Conservation (phyloP, 2,113 vertebrate species). For the Malurus alboscapulatus region DNA sequence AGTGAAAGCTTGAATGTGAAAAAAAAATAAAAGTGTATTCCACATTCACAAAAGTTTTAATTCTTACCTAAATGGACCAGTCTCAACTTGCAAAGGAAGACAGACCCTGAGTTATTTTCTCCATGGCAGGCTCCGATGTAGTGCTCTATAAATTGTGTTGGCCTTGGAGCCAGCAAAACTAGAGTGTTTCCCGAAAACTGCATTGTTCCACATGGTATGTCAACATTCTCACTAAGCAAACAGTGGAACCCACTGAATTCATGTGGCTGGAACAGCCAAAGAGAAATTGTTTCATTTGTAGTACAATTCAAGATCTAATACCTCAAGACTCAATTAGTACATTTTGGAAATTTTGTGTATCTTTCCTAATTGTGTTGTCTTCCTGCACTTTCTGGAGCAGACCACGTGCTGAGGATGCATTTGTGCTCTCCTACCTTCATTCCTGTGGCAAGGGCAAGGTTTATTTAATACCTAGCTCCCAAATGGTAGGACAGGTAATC, state of each 20-base stretch:
- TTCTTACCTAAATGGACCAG: neutral
- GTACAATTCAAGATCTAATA: neutral
- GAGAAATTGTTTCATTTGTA: neutral
- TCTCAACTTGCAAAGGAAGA: neutral
- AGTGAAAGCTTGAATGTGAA: neutral
- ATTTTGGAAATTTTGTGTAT: neutral
- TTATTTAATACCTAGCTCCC: neutral
- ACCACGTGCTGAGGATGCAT: neutral
- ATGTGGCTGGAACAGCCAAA: neutral
- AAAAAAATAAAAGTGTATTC: neutral
- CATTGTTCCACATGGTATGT: neutral
- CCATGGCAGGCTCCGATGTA: neutral
- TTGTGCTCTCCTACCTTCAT: neutral
- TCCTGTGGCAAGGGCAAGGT: neutral
- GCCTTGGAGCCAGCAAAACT: neutral
- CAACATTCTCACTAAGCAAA: neutral
- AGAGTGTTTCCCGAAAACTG: neutral
- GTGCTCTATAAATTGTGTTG: neutral
- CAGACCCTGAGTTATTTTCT: neutral
- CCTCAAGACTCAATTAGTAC: neutral
- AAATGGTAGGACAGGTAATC: neutral
- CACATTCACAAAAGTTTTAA: neutral
- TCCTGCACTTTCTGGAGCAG: neutral
- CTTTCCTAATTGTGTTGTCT: neutral
- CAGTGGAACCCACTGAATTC: neutral